These are phyloP conservation scores for Dorcus parallelipipedus DNA, from an alignment of 2,888 invertebrate genomes.

Conservation along the genomic window DNA sequence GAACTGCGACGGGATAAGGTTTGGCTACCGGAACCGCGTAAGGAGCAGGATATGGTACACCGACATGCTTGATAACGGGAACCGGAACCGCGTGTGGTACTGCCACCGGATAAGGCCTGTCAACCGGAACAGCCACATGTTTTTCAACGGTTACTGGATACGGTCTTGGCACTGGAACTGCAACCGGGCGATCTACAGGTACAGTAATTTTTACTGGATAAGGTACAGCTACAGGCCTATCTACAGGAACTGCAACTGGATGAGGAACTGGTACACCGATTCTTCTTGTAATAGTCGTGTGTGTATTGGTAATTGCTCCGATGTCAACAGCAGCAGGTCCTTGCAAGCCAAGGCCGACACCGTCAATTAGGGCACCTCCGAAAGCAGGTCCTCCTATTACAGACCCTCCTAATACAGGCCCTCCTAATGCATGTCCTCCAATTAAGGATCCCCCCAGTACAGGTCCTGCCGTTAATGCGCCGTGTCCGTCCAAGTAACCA, in stretches of 20 bases:
- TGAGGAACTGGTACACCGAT: slow-evolving; percentile 52
- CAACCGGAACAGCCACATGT: slow-evolving; percentile 56
- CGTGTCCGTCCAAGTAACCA: neutral
- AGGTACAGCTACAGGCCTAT: slow-evolving; percentile 38
- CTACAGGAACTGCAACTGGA: slow-evolving; percentile 53
- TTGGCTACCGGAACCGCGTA: slow-evolving; percentile 50
- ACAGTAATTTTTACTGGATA: slow-evolving; percentile 54
- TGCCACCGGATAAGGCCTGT: slow-evolving; percentile 39
- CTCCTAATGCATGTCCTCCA: slow-evolving; percentile 15
- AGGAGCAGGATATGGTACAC: slow-evolving; percentile 51
- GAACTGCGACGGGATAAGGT: slow-evolving; percentile 41
- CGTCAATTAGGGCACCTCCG: slow-evolving; percentile 6
- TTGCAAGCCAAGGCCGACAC: neutral
- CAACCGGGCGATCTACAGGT: slow-evolving; percentile 50
- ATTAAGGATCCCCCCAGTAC: slow-evolving; percentile 9
- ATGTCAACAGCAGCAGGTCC: slow-evolving; percentile 11
- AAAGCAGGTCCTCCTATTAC: slow-evolving; percentile 15
- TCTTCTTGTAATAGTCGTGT: slow-evolving; percentile 51
- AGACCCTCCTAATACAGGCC: slow-evolving; percentile 16
- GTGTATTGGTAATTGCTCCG: slow-evolving; percentile 35
- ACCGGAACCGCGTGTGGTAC: slow-evolving; percentile 46
- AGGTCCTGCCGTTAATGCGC: neutral
- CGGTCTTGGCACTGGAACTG: slow-evolving; percentile 43
- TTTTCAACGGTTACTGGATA: slow-evolving; percentile 54
- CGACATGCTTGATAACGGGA: slow-evolving; percentile 48